Conservation (phyloP, 2,797 vertebrate genomes). For the Esox lucius region DNA sequence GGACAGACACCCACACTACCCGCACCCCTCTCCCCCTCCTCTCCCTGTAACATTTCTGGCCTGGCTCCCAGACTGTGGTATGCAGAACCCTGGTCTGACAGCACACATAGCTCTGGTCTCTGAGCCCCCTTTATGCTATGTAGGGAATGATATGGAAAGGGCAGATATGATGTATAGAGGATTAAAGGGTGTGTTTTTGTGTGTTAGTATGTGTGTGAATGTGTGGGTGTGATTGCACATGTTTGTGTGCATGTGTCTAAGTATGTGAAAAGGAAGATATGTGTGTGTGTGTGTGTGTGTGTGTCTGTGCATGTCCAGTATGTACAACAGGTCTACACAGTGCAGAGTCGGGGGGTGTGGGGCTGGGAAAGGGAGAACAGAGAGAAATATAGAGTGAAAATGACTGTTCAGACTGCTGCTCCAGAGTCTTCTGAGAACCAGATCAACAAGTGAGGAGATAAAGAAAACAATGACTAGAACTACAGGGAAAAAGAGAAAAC, state of each 20-base stretch:
- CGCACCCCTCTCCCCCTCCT: slow-evolving; percentile 22
- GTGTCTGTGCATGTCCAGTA: not conserved
- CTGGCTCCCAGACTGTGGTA: slow-evolving; percentile 43
- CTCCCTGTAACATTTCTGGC: slow-evolving; percentile 33
- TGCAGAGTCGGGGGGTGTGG: slow-evolving; percentile 1
- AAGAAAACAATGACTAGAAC: slow-evolving; percentile 19
- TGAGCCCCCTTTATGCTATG: slow-evolving; percentile 17
- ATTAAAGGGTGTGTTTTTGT: slow-evolving; percentile 10
- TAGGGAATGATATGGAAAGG: slow-evolving; percentile 4
- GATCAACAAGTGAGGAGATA: slow-evolving; percentile 8
- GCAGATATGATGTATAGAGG: not conserved
- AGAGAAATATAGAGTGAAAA: not conserved
- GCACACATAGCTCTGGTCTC: slow-evolving; percentile 24
- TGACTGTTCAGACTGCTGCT: slow-evolving; percentile 2
- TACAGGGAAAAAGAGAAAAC: slow-evolving; percentile 33
- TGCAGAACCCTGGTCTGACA: slow-evolving; percentile 27
- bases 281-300: slow-evolving; percentile 8
- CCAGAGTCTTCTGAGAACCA: slow-evolving; percentile 2
- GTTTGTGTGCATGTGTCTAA: slow-evolving; percentile 5
- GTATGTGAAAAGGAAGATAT: not conserved
- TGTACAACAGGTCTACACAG: no score
- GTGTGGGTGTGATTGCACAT: not conserved
- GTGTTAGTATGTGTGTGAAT: not conserved
- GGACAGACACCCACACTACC: no score
- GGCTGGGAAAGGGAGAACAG: not conserved